A percentile compares a stretch with the other conserved stretches of the same genome.
Conservation (phyloP, 2,797 vertebrate genomes). For the Etheostoma perlongum region DNA sequence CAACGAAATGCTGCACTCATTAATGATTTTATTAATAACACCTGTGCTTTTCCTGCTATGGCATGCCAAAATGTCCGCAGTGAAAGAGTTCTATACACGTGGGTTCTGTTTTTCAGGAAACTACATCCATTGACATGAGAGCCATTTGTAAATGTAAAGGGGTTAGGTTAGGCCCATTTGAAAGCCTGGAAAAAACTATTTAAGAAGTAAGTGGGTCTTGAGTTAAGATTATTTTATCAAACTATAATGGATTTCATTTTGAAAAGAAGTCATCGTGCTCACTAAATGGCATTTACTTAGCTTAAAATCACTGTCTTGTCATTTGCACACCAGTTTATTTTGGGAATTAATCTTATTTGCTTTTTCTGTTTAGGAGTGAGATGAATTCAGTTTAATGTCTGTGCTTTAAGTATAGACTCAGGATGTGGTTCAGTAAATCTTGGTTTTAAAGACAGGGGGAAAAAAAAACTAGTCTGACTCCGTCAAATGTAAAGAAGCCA, state of each 20-base stretch:
- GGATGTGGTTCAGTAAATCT: background rate
- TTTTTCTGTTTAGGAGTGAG: background rate
- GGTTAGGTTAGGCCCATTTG: too few relatives aligned
- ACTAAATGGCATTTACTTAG: background rate
- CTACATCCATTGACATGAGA: too few relatives aligned
- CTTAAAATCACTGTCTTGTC: background rate
- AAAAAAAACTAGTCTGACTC: background rate
- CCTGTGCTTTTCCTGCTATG: background rate
- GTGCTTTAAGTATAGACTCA: background rate
- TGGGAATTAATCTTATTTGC: background rate
- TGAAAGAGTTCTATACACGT: background rate
- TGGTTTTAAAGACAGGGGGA: too few relatives aligned
- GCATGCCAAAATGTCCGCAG: background rate
- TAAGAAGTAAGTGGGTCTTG: background rate
- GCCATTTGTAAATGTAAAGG: too few relatives aligned
- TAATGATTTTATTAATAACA: background rate
- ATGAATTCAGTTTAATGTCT: background rate
- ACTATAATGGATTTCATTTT: background rate
- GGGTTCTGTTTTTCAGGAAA: background rate
- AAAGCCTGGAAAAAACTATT: too few relatives aligned
- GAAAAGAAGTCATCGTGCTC: too few relatives aligned
- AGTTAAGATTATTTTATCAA: too few relatives aligned
- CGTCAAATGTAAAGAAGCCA: background rate
- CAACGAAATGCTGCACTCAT: background rate
- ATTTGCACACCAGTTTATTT: background rate